Conservation (phyloP, 2,113 vertebrate species). For the Podarcis raffonei region DNA sequence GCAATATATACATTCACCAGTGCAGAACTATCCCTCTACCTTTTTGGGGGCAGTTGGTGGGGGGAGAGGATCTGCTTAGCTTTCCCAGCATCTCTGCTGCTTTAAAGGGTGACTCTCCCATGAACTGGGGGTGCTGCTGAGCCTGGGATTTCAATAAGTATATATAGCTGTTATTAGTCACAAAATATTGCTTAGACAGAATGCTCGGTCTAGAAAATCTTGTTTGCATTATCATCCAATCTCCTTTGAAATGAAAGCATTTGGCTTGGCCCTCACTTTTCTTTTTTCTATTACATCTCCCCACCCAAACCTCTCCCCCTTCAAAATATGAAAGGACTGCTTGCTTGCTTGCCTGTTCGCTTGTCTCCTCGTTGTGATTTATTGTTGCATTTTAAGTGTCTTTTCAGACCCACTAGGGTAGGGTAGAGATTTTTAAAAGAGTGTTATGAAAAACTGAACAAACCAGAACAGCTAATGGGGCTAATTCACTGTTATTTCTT, state of each 20-base stretch:
- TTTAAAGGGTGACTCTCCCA: neutral
- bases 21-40: neutral
- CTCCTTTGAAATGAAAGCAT: constrained; percentile 7
- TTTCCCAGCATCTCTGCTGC: neutral
- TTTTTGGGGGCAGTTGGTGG: too few species aligned
- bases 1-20: neutral
- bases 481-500: constrained; percentile 5
- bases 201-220: neutral
- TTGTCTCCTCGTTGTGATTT: neutral
- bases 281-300: neutral
- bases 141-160: neutral
- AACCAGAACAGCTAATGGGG: neutral
- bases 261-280: constrained; percentile 2
- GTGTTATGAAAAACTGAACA: constrained; percentile 3
- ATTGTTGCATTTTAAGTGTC: constrained; percentile 14
- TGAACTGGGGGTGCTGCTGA: neutral
- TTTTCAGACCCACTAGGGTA: neutral
- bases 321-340: neutral
- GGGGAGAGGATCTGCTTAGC: neutral
- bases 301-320: neutral
- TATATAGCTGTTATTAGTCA: neutral
- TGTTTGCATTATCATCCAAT: neutral
- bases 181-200: neutral
- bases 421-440: constrained; percentile 3
- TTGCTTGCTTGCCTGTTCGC: neutral